Conservation (phyloP, 2,797 vertebrate genomes). For the Hydrocynus forskahlii region DNA sequence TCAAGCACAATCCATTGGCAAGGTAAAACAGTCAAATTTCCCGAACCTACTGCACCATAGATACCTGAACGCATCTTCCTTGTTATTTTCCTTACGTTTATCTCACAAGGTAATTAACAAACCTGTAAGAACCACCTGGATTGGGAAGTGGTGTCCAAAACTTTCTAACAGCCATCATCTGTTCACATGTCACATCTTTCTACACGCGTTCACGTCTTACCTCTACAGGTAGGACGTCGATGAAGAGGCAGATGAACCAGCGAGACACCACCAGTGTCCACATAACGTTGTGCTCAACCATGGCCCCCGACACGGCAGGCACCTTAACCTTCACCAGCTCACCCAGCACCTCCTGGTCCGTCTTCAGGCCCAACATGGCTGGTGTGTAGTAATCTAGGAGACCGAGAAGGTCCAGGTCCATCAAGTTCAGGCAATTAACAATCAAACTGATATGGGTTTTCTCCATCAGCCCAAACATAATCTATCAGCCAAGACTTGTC, state of each 20-base stretch:
- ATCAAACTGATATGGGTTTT: not conserved
- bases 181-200: not conserved
- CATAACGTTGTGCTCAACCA: constrained; percentile 86
- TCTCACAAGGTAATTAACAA: no score
- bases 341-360: constrained; percentile 91
- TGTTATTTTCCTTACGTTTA: no score
- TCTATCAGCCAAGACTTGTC: not conserved
- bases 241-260: constrained; percentile 97
- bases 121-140: no score
- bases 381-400: constrained; percentile 89
- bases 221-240: constrained; percentile 95
- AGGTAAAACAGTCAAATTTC: not conserved
- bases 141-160: no score
- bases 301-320: constrained; percentile 87
- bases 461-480: not conserved
- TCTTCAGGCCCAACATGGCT: constrained; percentile 91
- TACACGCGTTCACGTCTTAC: constrained; percentile 65
- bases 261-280: constrained; percentile 94
- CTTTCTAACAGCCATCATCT: not conserved
- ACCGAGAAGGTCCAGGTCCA: not conserved
- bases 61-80: no score
- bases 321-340: constrained; percentile 90
- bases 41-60: not conserved
- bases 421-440: not conserved
- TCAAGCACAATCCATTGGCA: not conserved